Conservation (phyloP, 2,113 vertebrate genomes). For the Amphilophus citrinellus region DNA sequence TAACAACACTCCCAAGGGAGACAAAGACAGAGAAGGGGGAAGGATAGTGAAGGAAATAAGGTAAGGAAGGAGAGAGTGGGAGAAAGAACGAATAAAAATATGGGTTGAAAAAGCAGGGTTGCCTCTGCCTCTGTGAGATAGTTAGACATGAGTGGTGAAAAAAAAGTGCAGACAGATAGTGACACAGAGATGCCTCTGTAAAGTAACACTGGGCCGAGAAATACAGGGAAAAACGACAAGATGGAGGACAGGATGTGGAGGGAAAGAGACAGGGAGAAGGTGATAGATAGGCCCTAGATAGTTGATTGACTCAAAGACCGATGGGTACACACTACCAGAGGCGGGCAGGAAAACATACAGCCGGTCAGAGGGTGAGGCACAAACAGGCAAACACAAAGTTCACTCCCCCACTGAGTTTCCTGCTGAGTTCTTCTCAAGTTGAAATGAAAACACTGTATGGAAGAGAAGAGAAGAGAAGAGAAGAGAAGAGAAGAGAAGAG, state of each 20-base stretch:
- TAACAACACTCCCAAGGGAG: conserved; percentile 65
- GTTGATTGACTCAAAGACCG: conserved; percentile 48
- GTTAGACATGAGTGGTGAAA: conserved; percentile 19
- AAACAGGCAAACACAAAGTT: not conserved
- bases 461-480: not conserved
- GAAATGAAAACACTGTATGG: conserved; percentile 27
- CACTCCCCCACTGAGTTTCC: conserved; percentile 8
- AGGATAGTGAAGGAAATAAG: conserved; percentile 32
- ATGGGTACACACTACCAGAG: conserved; percentile 27
- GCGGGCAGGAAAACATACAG: conserved; percentile 32
- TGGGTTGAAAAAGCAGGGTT: conserved; percentile 20
- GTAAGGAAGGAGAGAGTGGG: conserved; percentile 10
- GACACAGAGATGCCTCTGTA: conserved; percentile 46
- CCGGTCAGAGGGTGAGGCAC: conserved; percentile 10
- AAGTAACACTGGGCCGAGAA: conserved; percentile 33
- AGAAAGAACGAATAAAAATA: conserved; percentile 28
- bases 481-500: not conserved
- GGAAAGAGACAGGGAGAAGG: conserved; percentile 18
- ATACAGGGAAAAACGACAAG: conserved; percentile 36
- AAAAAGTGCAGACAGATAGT: conserved; percentile 14
- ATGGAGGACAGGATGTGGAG: conserved; percentile 30
- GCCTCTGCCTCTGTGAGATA: conserved; percentile 51
- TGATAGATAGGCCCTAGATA: conserved; percentile 38
- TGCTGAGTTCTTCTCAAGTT: conserved; percentile 26
- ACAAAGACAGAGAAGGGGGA: conserved; percentile 17